phyloP scores from a whole-genome alignment of 2,797 vertebrate genomes.

The Amniataba percoides region DNA sequence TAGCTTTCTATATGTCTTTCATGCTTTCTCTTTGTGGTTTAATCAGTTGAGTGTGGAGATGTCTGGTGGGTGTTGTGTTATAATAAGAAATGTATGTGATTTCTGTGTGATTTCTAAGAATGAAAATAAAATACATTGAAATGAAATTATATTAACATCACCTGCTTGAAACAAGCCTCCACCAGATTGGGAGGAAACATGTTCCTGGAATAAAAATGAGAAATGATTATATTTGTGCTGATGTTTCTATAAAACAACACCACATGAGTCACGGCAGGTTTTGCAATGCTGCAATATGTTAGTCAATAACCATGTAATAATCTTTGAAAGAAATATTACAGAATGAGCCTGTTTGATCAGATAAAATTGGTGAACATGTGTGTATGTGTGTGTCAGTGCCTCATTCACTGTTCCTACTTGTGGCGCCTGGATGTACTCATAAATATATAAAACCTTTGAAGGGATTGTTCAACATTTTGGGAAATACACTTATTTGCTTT shows the following conservation, averaged over 20 bases:
- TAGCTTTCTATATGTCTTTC: background rate
- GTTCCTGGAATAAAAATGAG: constrained; percentile 86
- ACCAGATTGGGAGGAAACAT: constrained; percentile 98
- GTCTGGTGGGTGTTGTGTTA: background rate
- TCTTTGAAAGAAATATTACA: background rate
- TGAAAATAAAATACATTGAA: background rate
- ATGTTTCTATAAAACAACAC: background rate
- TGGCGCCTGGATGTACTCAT: background rate
- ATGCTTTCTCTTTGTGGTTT: background rate
- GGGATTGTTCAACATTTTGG: background rate
- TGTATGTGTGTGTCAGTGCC: background rate
- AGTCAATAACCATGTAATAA: constrained; percentile 6
- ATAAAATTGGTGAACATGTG: background rate
- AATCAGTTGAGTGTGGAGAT: background rate
- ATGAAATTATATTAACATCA: constrained; percentile 68
- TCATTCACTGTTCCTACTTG: background rate
- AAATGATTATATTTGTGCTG: background rate
- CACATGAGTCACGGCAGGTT: background rate
- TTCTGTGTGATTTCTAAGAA: background rate
- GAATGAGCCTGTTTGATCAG: background rate
- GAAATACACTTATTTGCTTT: too few relatives aligned
- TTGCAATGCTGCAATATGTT: background rate
- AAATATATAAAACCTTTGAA: background rate
- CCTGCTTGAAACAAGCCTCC: constrained; percentile 99
- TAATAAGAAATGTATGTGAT: background rate